These are phyloP conservation scores for Dicrostonyx torquatus DNA, from an alignment of 2,797 vertebrate species.

Conservation along the genomic window DNA sequence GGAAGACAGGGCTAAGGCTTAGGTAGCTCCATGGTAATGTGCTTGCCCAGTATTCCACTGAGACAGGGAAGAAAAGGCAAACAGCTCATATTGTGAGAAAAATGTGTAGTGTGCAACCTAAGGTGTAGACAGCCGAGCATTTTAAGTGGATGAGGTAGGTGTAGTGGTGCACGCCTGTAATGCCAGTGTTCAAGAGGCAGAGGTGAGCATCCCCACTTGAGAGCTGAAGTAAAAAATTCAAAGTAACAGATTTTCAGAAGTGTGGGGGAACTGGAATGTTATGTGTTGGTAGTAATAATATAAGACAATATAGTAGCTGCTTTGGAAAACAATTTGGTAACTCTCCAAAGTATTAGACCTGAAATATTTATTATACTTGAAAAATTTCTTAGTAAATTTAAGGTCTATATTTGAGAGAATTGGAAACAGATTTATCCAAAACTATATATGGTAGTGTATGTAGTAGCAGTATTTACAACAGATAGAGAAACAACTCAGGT, in stretches of 20 bases:
- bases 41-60: neutral
- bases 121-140: neutral
- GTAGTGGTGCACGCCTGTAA: neutral
- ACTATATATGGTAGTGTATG: neutral
- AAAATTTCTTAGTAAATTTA: neutral
- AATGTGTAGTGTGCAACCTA: neutral
- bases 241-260: neutral
- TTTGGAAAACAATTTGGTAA: neutral
- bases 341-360: neutral
- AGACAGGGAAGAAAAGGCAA: no score
- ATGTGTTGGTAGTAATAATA: neutral
- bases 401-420: neutral
- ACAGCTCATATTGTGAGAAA: neutral
- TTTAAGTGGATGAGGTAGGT: neutral
- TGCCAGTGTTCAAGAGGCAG: neutral
- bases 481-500: neutral
- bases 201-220: neutral
- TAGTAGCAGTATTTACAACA: neutral
- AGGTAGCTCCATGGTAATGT: neutral
- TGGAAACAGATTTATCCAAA: conserved; percentile 30
- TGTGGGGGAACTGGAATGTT: neutral
- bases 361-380: neutral
- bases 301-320: neutral
- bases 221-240: neutral
- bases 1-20: neutral